Conservation (phyloP, 2,888 invertebrate species). For the Caenorhabditis sp. region DNA sequence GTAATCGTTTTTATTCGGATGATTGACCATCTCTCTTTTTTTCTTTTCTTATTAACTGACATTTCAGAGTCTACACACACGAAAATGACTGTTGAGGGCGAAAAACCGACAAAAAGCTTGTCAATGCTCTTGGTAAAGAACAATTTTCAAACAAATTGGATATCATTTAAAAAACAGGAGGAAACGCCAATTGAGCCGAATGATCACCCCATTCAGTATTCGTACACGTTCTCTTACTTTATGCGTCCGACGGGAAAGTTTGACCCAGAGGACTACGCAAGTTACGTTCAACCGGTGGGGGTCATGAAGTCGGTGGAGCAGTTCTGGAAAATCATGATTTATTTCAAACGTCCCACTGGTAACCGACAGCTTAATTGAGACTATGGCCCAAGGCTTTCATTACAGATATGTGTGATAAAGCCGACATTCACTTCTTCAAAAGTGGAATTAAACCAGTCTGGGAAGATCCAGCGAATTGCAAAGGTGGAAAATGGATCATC, state of each 20-base stretch:
- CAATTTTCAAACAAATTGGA: background rate
- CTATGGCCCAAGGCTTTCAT: too few relatives aligned
- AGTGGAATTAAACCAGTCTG: conserved; percentile 99
- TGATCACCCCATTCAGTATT: conserved; percentile 75
- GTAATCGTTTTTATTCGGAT: too few relatives aligned
- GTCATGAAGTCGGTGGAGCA: conserved; percentile 85
- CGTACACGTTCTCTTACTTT: conserved; percentile 76
- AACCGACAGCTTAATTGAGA: background rate
- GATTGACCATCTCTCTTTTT: too few relatives aligned
- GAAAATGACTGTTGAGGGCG: too few relatives aligned
- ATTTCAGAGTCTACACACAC: background rate
- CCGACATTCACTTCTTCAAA: conserved; percentile 97
- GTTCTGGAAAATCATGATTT: conserved; percentile 94
- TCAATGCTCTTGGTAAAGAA: conserved; percentile 18
- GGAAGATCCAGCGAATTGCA: conserved; percentile 96
- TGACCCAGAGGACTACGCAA: conserved; percentile 75
- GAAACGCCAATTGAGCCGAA: conserved; percentile 30
- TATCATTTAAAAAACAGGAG: conserved; percentile 11
- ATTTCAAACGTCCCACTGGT: conserved; percentile 60
- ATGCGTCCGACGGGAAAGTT: conserved; percentile 76
- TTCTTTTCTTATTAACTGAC: too few relatives aligned
- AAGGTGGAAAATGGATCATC: conserved; percentile 98
- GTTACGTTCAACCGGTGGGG: conserved; percentile 70
- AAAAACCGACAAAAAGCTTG: conserved; percentile 7
- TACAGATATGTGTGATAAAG: conserved; percentile 87